Evolutionary conservation across 2,888 invertebrate genomes (phyloP), one percentile per base, ranked within the genome.

Genomic region (Tachina fera): DNA sequence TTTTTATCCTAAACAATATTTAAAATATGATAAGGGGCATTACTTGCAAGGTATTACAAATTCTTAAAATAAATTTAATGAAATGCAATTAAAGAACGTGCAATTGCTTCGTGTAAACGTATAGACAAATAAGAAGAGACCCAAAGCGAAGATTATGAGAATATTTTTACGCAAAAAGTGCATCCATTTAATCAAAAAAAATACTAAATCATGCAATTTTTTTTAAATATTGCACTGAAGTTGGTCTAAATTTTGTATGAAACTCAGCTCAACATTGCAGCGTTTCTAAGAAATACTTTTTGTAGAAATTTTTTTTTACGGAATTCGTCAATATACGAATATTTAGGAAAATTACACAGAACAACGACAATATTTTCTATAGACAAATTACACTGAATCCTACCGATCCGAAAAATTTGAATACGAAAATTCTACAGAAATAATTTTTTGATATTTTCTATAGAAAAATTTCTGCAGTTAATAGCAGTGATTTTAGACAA

Each of bases 1-100:
- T 65, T 60, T 75, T 43, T n/a, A 39, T n/a, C 5, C 8, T 8
- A 58, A 58, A 61, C 6, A 31, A 31, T 31, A 31, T 31, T 31
- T 53, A 63, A 45, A 11, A 53, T 11, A 22, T n/a, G 10, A 65
- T 41, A 43, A 61, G 10, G 74, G 60, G 74, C 9, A 19, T 19
- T 5, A 19, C 19, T 75, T 19, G 14, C 22, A 14, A 4, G 8
- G 22, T 60, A 53, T 19, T 16, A 43, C 3, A 39, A 60, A 9
- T n/a, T 39, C 3, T 9, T 11, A 0, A 56, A 56, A 22, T 51
- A 51, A 49, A 49, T 49, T 49, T 6, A 31, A 31, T 6, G 31
- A 31, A 31, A 31, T 31, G 31, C 31, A 31, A 31, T 31, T 31
- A 31, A 31, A 1, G 31, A 31, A 31, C 6, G 5, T 6, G 1